A percentile compares a stretch with the other conserved stretches of the same genome.
Conservation (phyloP, 2,888 invertebrate species). For the Baronia brevicornis region DNA sequence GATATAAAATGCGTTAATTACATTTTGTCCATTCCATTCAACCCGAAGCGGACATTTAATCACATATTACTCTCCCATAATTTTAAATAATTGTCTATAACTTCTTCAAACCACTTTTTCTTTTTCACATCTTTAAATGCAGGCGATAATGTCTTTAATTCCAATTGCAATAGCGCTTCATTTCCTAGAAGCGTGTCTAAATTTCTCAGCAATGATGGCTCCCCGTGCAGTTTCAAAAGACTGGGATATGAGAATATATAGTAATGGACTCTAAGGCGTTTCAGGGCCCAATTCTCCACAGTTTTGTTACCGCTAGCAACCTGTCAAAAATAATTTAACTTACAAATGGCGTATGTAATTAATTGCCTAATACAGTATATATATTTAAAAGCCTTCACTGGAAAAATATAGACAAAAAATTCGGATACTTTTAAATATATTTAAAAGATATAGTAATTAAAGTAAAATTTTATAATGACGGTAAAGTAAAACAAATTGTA, state of each 20-base stretch:
- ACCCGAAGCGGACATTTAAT: no score
- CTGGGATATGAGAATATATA: constrained; percentile 89
- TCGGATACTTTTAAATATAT: constrained; percentile 5
- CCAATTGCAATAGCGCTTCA: constrained; percentile 88
- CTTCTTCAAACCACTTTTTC: constrained; percentile 90
- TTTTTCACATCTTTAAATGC: constrained; percentile 85
- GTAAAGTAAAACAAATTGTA: no score
- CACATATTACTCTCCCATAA: constrained; percentile 93
- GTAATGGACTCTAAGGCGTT: constrained; percentile 82
- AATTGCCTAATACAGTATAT: no score
- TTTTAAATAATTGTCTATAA: constrained; percentile 91
- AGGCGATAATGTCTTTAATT: constrained; percentile 85
- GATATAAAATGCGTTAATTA: no score
- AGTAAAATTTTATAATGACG: no score
- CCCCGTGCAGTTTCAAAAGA: constrained; percentile 87
- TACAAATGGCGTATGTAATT: not conserved
- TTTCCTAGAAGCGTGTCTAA: constrained; percentile 85
- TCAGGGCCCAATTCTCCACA: constrained; percentile 84
- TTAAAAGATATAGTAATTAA: no score
- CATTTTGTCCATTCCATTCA: constrained; percentile 16
- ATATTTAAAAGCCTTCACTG: no score
- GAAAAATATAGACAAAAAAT: not conserved
- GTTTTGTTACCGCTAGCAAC: constrained; percentile 87
- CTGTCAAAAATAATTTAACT: constrained; percentile 30
- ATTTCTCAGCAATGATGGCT: constrained; percentile 80